Evolutionary conservation across 2,888 invertebrate species (phyloP).

Genomic region (Dendrolimus houi): DNA sequence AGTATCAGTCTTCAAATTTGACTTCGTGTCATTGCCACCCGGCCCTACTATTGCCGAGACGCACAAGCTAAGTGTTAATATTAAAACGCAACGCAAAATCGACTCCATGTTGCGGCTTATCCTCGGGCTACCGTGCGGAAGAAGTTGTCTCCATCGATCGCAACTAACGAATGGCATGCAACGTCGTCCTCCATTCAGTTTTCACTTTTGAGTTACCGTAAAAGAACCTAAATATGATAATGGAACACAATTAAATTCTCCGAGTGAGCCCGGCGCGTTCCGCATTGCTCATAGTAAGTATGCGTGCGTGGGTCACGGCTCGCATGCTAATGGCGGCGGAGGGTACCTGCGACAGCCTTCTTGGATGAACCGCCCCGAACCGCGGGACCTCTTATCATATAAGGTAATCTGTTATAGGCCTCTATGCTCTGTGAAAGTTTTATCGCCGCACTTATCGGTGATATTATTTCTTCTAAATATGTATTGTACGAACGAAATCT

Average conservation of each 20-base stretch:
- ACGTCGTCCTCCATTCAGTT: slow-evolving; percentile 58
- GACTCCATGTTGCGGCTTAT: slow-evolving; percentile 42
- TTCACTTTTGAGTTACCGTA: slow-evolving; percentile 76
- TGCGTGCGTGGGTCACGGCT: slow-evolving; percentile 39
- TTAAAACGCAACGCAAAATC: slow-evolving; percentile 30
- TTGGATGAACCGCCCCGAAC: slow-evolving; percentile 52
- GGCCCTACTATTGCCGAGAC: slow-evolving; percentile 60
- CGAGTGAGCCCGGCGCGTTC: slow-evolving; percentile 61
- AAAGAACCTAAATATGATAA: slow-evolving; percentile 76
- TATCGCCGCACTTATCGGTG: slow-evolving; percentile 29
- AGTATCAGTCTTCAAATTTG: slow-evolving; percentile 67
- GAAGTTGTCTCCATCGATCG: slow-evolving; percentile 69
- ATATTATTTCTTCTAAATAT: slow-evolving; percentile 13
- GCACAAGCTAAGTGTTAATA: slow-evolving; percentile 41
- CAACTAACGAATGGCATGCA: slow-evolving; percentile 65
- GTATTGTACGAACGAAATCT: not conserved
- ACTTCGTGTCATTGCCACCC: slow-evolving; percentile 43
- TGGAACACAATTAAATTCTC: slow-evolving; percentile 75
- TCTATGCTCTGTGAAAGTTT: slow-evolving; percentile 60
- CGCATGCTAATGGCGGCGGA: slow-evolving; percentile 57
- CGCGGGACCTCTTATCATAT: slow-evolving; percentile 51
- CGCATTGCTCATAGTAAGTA: slow-evolving; percentile 73
- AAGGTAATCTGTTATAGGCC: slow-evolving; percentile 55
- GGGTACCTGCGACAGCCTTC: slow-evolving; percentile 34
- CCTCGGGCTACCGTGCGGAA: slow-evolving; percentile 39